Percentiles rank a stretch among this genome's conserved stretches.
These are phyloP conservation scores for Neuroterus valhalla DNA, from an alignment of 1,140 invertebrate species.

Conservation along the genomic window DNA sequence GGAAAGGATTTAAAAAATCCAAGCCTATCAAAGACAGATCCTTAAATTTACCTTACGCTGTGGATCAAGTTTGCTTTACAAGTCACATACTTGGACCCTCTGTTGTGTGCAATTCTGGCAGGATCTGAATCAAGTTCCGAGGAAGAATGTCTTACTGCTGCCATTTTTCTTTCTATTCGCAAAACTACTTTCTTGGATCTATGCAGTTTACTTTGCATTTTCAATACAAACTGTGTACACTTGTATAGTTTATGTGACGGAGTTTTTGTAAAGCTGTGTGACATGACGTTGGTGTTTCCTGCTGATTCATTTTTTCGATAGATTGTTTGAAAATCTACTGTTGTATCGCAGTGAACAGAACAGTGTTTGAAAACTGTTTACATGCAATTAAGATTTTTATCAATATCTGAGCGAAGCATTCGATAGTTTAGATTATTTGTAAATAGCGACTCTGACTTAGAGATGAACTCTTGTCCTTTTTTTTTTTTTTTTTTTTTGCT, in stretches of 20 bases:
- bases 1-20: too few species aligned
- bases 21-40: too few species aligned
- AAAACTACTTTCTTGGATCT: neutral
- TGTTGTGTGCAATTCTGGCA: neutral
- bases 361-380: neutral
- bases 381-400: neutral
- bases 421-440: constrained; percentile 23
- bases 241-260: constrained; percentile 29
- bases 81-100: too few species aligned
- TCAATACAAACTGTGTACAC: constrained; percentile 46
- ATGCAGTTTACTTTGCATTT: constrained; percentile 56
- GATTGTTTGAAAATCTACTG: neutral
- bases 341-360: too few species aligned
- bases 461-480: constrained; percentile 12
- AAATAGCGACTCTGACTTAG: constrained; percentile 2
- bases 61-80: too few species aligned
- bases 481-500: neutral
- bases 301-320: constrained; percentile 43
- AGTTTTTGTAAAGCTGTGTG: constrained; percentile 49
- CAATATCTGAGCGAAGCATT: neutral
- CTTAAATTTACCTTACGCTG: too few species aligned
- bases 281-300: constrained; percentile 42
- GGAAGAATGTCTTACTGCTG: neutral
- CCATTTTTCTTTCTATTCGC: neutral
- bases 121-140: neutral